Base-by-base conservation (phyloP, 2,113 vertebrate species). In the Urocynchramus pylzowi region DNA sequence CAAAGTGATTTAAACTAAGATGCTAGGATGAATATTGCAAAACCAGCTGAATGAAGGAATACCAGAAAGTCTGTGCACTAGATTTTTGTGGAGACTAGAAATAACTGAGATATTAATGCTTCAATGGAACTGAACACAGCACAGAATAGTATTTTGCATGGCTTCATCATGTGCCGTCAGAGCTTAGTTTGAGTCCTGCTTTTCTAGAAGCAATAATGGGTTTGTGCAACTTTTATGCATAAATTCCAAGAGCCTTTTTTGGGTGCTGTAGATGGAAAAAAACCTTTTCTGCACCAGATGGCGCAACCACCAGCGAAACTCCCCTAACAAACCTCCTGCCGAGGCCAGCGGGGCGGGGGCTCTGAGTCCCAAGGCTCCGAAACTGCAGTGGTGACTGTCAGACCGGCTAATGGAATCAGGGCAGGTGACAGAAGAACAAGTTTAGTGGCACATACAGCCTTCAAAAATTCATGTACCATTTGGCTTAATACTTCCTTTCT, bases 41-140 rank as follows among this genome's bases (percentile, higher is more conserved):
- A 82, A 73, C 47, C 37, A 74, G 14, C 26, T 93, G 71, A 88
- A 37, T 22, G 21, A 74, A 89, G 27, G 23, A 45, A 54, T 69
- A 30, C 28, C 2, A 1, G 23, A 37, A 75, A 52, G 41, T 49
- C 39, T 1, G 1, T 8, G 7, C 7, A 44, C 4, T 49, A 30
- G 7, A 22, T 61, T 65, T 85, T 47, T 65, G 17, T 42, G 37
- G 44, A 60, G n/a, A 14, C n/a, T 87, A 67, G 74, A 68, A 35
- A 45, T 27, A 90, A 86, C 10, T 7, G 42, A 85, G 42, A 11
- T 61, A 50, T 13, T 50, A 81, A 67, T 33, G 42, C 17, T 59
- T 77, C n/a, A 33, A 0, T 42, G 33, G 26, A 90, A 65, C n/a
- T 8, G 20, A 85, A 28, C 24, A 69, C 75, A 91, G 30, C 37